These are phyloP conservation scores for Jacana jacana DNA, from an alignment of 2,113 vertebrate species.

Conservation along the genomic window DNA sequence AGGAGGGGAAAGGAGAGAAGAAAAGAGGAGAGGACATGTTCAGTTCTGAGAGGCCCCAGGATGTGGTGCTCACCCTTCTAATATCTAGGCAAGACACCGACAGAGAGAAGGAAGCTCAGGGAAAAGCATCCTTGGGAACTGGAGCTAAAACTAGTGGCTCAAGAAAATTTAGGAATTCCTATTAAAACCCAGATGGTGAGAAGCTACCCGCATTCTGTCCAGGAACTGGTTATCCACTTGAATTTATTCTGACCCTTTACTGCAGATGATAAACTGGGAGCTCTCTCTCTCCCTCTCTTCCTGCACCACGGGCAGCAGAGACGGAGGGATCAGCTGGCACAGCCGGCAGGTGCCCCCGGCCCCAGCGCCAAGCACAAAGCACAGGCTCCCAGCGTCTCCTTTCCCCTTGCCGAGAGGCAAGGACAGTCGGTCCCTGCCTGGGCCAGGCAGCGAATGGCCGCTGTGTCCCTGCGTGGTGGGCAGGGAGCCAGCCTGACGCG, in stretches of 20 bases:
- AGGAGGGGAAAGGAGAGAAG: background rate
- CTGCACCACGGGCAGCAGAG: rapidly evolving
- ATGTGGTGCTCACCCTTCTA: background rate
- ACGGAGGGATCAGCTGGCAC: slow-evolving; percentile 11
- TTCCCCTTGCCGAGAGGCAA: background rate
- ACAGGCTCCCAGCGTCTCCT: background rate
- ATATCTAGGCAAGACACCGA: background rate
- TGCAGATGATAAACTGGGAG: background rate
- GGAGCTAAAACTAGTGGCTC: background rate
- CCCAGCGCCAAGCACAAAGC: background rate
- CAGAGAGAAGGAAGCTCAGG: background rate
- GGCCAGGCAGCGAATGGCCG: rapidly evolving
- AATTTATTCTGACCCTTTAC: background rate
- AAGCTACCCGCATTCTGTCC: background rate
- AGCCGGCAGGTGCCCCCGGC: background rate
- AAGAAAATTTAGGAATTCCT: background rate
- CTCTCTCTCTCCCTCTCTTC: background rate
- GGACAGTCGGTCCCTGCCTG: background rate
- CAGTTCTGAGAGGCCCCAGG: background rate
- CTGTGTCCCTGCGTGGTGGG: rapidly evolving
- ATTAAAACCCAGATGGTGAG: background rate
- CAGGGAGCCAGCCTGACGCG: background rate
- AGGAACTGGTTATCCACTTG: background rate
- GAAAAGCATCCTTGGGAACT: background rate
- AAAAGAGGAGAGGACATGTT: background rate